A percentile compares a stretch with the other conserved stretches of the same genome.
Evolutionary conservation across 2,888 invertebrate genomes (phyloP).

Genomic region (Ethmia dodecea): DNA sequence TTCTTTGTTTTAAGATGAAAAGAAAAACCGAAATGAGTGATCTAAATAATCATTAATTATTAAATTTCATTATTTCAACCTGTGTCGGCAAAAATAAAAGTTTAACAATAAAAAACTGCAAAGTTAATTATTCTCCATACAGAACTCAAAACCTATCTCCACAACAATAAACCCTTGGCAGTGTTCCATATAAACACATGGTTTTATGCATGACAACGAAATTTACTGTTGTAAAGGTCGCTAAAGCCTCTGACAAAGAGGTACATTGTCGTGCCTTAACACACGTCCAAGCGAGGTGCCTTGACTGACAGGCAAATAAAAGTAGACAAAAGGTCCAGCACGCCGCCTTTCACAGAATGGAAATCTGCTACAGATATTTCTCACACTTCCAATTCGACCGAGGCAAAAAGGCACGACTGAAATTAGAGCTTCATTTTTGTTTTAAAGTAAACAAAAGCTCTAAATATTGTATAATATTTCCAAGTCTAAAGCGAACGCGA

Average conservation of each 20-base stretch:
- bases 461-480: conserved; percentile 35
- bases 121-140: conserved; percentile 32
- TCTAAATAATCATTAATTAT: conserved; percentile 16
- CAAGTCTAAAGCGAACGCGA: conserved; percentile 36
- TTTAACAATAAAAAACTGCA: conserved; percentile 23
- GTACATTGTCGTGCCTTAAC: conserved; percentile 59
- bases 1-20: too few relatives aligned
- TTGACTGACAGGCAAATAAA: conserved; percentile 73
- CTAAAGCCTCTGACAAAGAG: conserved; percentile 57
- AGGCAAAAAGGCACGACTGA: conserved; percentile 7
- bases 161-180: conserved; percentile 27
- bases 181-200: conserved; percentile 50
- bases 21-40: too few relatives aligned
- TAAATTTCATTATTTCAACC: conserved; percentile 21
- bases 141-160: conserved; percentile 19
- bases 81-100: conserved; percentile 22
- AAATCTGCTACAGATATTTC: conserved; percentile 9
- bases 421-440: conserved; percentile 28
- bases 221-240: conserved; percentile 60
- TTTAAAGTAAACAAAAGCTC: conserved; percentile 33
- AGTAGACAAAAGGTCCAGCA: conserved; percentile 50
- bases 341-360: conserved; percentile 21
- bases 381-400: conserved; percentile 12
- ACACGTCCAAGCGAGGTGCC: conserved; percentile 46
- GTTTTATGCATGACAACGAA: conserved; percentile 69